Evolutionary conservation across 2,113 vertebrate species (phyloP), one percentile per base, ranked within the genome.

Genomic region (Argyrosomus japonicus): DNA sequence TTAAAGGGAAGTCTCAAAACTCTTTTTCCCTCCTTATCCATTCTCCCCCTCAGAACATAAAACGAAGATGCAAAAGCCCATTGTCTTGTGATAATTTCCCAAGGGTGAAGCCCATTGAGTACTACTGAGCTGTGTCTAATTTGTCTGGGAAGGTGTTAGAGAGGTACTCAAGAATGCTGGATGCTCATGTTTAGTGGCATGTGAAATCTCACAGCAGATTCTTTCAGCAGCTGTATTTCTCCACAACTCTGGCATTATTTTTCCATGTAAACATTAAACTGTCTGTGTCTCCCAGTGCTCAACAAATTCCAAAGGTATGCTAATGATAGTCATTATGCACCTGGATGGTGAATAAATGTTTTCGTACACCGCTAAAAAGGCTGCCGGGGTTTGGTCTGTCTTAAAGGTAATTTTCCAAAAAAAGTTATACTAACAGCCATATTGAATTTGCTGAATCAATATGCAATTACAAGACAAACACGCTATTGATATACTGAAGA

Each of bases 11-110:
- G 80, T 83, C 84, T 84, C 82, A 72, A 82, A 88, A 85, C 71
- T 15, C 68, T 58, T 77, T 69, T 45, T 67, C 23, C 15, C 45
- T 68, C 68, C 40, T 77, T 72, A 25, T 64, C 32, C 51, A 40
- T 84, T 88, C 74, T 23, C 40, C 63, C 40, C 76, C 65, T 79
- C 79, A 78, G 75, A 92, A 94, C 91, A 91, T 90, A 93, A 93
- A 92, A 88, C 43, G 72, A 83, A 90, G 85, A 91, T 85, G 90
- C 36, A 86, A 72, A 83, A 83, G 86, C 84, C 86, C 85, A 85
- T 92, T 92, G 91, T 93, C 86, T 93, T 79, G 79, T 87, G 89
- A 91, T 95, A 92, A 96, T 95, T 95, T 95, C 94, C 93, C 91
- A 40, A 23, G 89, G 83, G 92, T 77, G 82, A 84, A 91, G 83